Percentiles rank a stretch among this genome's conserved stretches.
phyloP scores from a whole-genome alignment of 2,113 vertebrate species.

The Menidia beryllina region DNA sequence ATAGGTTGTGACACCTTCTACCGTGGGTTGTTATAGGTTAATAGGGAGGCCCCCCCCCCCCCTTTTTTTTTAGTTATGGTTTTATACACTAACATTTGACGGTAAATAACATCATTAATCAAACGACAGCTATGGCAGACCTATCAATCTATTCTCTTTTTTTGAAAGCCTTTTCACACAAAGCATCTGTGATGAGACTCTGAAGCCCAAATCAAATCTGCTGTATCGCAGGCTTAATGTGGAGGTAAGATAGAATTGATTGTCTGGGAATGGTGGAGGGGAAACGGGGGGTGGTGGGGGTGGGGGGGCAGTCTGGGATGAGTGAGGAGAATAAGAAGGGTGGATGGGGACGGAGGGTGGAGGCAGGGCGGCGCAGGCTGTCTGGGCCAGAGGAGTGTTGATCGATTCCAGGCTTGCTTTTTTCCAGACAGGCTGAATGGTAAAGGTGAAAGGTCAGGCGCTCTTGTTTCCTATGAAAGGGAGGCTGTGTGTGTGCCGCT shows the following conservation, averaged over 20 bases:
- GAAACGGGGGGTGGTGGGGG: conserved; percentile 10
- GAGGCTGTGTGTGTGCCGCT: conserved; percentile 19
- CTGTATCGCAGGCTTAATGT: conserved; percentile 24
- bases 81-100: too few species aligned
- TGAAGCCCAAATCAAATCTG: neutral
- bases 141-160: neutral
- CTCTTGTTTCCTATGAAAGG: conserved; percentile 83
- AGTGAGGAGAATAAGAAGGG: conserved; percentile 26
- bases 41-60: too few species aligned
- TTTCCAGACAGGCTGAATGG: conserved; percentile 84
- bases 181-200: neutral
- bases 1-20: too few species aligned
- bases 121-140: too few species aligned
- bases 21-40: too few species aligned
- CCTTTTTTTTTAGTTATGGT: too few species aligned
- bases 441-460: conserved; percentile 81
- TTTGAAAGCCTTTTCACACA: neutral
- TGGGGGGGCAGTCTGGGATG: conserved; percentile 36
- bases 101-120: too few species aligned
- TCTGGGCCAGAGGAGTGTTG: conserved; percentile 74
- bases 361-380: conserved; percentile 38
- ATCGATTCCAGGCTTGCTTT: conserved; percentile 82
- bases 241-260: conserved; percentile 36
- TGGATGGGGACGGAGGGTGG: conserved; percentile 9
- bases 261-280: conserved; percentile 37